These are phyloP conservation scores for Odontothrips loti DNA, from an alignment of 2,888 invertebrate species.

Conservation along the genomic window DNA sequence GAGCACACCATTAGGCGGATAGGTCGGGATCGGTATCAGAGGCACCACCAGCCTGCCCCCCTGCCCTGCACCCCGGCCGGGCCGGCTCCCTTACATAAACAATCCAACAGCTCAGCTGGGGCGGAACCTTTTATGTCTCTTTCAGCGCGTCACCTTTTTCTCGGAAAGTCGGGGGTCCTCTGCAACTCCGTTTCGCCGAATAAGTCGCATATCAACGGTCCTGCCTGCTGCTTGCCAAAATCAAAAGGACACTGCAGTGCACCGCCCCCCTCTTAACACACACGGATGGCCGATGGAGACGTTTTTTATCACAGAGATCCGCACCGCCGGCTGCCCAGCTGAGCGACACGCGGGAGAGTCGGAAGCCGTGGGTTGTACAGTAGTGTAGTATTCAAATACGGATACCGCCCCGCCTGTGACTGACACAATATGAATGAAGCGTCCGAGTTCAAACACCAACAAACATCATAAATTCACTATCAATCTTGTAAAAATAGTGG, in stretches of 20 bases:
- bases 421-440: too few relatives aligned
- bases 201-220: background rate
- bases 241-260: background rate
- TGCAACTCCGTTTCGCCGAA: background rate
- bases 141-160: conserved; percentile 12
- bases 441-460: too few relatives aligned
- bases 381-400: too few relatives aligned
- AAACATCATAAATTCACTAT: too few relatives aligned
- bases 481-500: too few relatives aligned
- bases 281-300: background rate
- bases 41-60: background rate
- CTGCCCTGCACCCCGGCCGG: background rate
- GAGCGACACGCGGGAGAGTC: too few relatives aligned
- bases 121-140: background rate
- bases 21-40: background rate
- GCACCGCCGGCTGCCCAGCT: too few relatives aligned
- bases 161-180: conserved; percentile 15
- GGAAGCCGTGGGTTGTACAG: too few relatives aligned
- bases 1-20: background rate
- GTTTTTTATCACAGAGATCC: background rate
- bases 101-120: background rate
- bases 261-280: background rate
- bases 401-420: too few relatives aligned
- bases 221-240: too few relatives aligned
- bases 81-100: conserved; percentile 7